These are phyloP conservation scores for Eupithecia exiguata DNA, from an alignment of 2,888 invertebrate genomes.

Conservation along the genomic window DNA sequence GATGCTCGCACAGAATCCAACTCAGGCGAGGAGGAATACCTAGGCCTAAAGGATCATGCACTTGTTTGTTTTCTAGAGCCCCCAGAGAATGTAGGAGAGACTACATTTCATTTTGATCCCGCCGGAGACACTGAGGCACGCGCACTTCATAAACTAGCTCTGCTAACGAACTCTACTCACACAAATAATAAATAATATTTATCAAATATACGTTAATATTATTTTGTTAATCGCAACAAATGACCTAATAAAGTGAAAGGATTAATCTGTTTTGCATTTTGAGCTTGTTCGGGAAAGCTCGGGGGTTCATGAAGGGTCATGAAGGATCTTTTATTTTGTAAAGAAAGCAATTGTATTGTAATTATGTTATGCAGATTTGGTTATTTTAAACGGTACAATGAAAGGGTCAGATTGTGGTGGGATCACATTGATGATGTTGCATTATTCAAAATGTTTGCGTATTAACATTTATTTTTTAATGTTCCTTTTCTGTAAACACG, in stretches of 20 bases:
- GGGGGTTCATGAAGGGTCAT: background rate
- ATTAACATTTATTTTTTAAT: background rate
- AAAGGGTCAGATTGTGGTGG: slow-evolving; percentile 2
- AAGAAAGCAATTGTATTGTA: slow-evolving; percentile 28
- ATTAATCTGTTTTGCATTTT: background rate
- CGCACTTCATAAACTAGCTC: background rate
- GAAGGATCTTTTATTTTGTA: background rate
- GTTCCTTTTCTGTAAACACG: background rate
- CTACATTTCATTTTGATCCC: background rate
- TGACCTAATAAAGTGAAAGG: background rate
- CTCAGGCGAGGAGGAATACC: background rate
- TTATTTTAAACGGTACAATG: slow-evolving; percentile 23
- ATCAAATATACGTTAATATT: background rate
- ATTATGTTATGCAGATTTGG: slow-evolving; percentile 45
- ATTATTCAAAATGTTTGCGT: background rate
- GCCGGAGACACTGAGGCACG: background rate
- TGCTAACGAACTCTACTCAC: background rate
- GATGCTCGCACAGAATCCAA: background rate
- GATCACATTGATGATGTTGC: background rate
- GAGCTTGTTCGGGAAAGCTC: background rate
- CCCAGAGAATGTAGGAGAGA: background rate
- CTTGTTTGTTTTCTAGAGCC: background rate
- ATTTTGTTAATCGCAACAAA: background rate
- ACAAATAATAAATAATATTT: background rate
- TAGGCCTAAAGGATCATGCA: background rate